Evolutionary conservation across 2,113 vertebrate genomes (phyloP), one percentile per base, ranked within the genome.

Genomic region (Pagrus major): DNA sequence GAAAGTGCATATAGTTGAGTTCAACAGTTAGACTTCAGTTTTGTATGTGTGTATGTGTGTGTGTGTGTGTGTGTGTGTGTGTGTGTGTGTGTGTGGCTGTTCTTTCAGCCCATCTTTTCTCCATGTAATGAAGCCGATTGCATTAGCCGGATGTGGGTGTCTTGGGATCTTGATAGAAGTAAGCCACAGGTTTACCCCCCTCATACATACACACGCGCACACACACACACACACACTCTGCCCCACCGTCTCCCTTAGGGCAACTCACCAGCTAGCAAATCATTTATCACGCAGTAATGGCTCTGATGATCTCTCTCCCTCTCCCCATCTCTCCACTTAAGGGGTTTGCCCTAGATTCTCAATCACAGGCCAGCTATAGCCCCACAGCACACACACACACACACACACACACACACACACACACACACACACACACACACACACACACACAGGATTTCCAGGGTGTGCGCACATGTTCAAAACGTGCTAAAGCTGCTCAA

Each of bases 261-360:
- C 78, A 86, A 70, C 76, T 91, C 89, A 84, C 85, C 74, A 84
- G 73, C 83, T 51, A 90, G 79, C 91, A 89, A 89, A 85, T 91
- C 91, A 93, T 91, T 94, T 90, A 93, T 93, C 91, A 92, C 71
- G 42, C 77, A 39, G 79, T 92, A 94, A 93, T 93, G 90, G 93
- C 76, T 85, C 83, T 91, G 88, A 93, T 93, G 84, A 93, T 91
- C 91, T 89, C 71, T 11, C 25, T 80, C 71, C 33, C 69, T 78
- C 68, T 64, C 81, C 78, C 75, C 27, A 56, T 89, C 84, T 87
- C 84, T 85, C 75, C 87, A 86, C 91, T 91, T 90, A 90, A 88
- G 79, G 84, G 82, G 76, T 89, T 89, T 89, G 85, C 85, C 85
- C 86, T 74, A 89, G 84, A 91, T 92, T 90, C 80, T 91, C 78